Base-by-base conservation (phyloP, 64 coral and sea anemone genomes). In the Pocillopora damicornis region DNA sequence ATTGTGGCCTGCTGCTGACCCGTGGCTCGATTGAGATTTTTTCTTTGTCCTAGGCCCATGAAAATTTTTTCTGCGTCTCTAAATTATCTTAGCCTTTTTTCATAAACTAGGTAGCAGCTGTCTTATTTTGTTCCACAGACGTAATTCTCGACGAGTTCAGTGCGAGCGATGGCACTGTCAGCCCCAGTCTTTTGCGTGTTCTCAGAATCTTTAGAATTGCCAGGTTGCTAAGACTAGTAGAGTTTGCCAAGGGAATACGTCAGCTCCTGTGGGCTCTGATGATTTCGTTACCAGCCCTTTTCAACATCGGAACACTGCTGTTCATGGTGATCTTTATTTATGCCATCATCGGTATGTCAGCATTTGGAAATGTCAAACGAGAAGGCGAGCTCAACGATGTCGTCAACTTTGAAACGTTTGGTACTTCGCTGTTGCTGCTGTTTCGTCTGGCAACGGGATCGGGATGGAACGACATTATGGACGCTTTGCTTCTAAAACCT, bases 201-300 rank as follows among this genome's bases (percentile, higher is more conserved):
- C 89, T 94, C 14, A 61, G 95, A 62, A 92, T 94, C 37, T 98
- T 98, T 26, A 90, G 95, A 73, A 89, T 98, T 1, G 92, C 89
- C 1, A 76, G 95, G 15, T 79, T 98, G 51, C 76, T 98, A 12
- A 87, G 92, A 15, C 76, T 98, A 15, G 86, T 98, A 2, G 89
- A 98, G 64, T 94, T 98, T 86, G 95, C 95, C 59, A 98, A 98
- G 71, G 95, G 95, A 77, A 93, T 98, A 71, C 87, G 95, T 15
- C 89, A 98, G 63, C 81, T 98, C 2, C 89, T 94, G 10, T 42
- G 94, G 13, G 95, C 95, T 8, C 68, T 98, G 60, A 90, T 98
- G 35, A 91, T 98, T 26, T 98, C 95, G 7, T 36, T 98, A 16
- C 95, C 95, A 59, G 95, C 95, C 14, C 79, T 98, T 36, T 83